Evolutionary conservation across 2,113 vertebrate species (phyloP), one percentile per base, ranked within the genome.

Genomic region (Poeciliopsis turrubarensis): DNA sequence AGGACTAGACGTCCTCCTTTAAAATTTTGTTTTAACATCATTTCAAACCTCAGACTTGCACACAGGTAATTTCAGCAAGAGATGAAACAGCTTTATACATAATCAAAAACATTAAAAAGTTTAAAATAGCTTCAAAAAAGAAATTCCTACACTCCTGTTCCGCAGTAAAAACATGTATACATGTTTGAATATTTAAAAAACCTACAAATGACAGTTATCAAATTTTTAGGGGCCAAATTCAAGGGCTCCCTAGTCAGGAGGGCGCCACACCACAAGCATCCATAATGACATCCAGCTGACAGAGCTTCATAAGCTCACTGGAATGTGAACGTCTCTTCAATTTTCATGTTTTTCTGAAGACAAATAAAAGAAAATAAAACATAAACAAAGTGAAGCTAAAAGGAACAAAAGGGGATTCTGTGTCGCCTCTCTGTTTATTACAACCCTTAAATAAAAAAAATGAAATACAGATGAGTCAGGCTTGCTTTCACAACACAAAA

Each of bases 201-300:
- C 5, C 34, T 65, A 81, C 83, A 82, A 89, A 89, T 84, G 86
- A 84, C 77, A 78, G 84, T 54, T 80, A 81, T 86, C 77, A 72
- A 31, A 31, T 31, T 31, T 31, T 69, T 39, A 44, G 76, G 68
- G 74, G 79, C 54, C 73, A 61, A 68, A 77, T 63, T 82, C 60
- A 25, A 9, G 26, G 87, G 71, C 70, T 80, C 63, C 75, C 65
- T 12, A 7, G 63, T 75, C 76, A 57, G 44, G 85, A 63, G 71
- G 77, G 30, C 41, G 78, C 65, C 81, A 80, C 72, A 78, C 85
- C 81, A 87, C 84, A 86, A 87, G 81, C 72, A 83, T 76, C 34
- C 32, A 70, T 92, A 93, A 92, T 91, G 91, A 87, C 89, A 93
- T 89, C 82, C 92, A 92, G 89, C 91, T 92, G 91, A 91, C 71